Conservation (phyloP, 2,113 vertebrate species). For the Heliornis fulica region DNA sequence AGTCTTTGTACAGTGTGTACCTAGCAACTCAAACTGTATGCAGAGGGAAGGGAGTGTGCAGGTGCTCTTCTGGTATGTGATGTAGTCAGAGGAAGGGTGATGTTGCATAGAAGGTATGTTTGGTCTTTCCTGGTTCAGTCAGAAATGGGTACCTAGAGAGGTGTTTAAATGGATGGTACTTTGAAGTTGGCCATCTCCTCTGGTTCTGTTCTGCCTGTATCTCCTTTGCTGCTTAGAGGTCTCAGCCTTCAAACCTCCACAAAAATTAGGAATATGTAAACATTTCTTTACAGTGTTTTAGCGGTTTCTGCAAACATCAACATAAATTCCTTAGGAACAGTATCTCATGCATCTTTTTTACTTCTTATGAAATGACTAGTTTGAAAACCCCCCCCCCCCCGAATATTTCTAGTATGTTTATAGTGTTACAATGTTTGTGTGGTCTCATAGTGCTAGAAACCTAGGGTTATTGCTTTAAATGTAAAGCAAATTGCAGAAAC, state of each 20-base stretch:
- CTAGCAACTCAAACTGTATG: background rate
- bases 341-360: background rate
- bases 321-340: background rate
- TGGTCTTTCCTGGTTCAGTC: background rate
- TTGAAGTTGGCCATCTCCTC: background rate
- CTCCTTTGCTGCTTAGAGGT: background rate
- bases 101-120: background rate
- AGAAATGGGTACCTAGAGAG: background rate
- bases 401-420: background rate
- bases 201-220: background rate
- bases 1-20: too few species aligned
- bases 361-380: background rate
- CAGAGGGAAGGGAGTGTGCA: background rate
- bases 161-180: background rate
- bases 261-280: background rate
- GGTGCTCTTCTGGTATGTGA: background rate
- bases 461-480: background rate
- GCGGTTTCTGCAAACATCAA: background rate
- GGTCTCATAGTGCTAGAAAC: background rate
- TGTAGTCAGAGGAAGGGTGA: background rate
- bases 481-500: conserved; percentile 1
- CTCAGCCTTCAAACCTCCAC: background rate
- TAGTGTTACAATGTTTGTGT: background rate
- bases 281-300: background rate
- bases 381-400: background rate